phyloP scores from a whole-genome alignment of 2,888 invertebrate species.

The Slavum lentiscoides region DNA sequence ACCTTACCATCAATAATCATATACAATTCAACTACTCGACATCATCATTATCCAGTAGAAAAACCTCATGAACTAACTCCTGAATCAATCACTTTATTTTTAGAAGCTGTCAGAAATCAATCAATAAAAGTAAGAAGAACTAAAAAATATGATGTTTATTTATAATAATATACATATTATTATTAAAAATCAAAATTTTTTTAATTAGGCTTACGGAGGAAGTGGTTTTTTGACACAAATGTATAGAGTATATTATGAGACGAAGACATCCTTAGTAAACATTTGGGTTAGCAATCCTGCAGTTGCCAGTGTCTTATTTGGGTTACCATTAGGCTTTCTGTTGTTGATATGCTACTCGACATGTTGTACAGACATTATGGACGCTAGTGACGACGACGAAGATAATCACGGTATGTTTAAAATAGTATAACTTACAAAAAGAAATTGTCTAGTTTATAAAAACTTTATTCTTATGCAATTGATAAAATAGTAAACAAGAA shows the following conservation, averaged over 20 bases:
- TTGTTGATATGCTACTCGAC: constrained; percentile 93
- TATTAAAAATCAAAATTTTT: constrained; percentile 38
- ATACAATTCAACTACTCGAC: constrained; percentile 87
- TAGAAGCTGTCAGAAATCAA: constrained; percentile 77
- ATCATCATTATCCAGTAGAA: constrained; percentile 88
- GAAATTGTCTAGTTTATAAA: background rate
- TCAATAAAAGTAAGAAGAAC: constrained; percentile 71
- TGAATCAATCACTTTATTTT: constrained; percentile 74
- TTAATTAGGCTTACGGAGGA: constrained; percentile 77
- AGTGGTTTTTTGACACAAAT: constrained; percentile 75
- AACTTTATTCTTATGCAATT: background rate
- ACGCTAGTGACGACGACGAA: constrained; percentile 80
- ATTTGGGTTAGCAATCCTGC: constrained; percentile 95
- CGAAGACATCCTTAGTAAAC: constrained; percentile 74
- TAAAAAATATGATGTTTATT: background rate
- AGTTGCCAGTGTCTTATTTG: constrained; percentile 88
- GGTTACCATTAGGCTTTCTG: constrained; percentile 89
- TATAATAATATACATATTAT: background rate
- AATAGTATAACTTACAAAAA: background rate
- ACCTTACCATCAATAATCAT: constrained; percentile 85
- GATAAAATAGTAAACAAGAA: too few relatives aligned
- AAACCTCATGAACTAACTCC: constrained; percentile 80
- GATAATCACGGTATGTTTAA: constrained; percentile 59
- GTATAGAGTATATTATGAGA: constrained; percentile 82
- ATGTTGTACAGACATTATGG: constrained; percentile 93